Evolutionary conservation across 2,797 vertebrate genomes (phyloP).

Genomic region (Champsocephalus gunnari): DNA sequence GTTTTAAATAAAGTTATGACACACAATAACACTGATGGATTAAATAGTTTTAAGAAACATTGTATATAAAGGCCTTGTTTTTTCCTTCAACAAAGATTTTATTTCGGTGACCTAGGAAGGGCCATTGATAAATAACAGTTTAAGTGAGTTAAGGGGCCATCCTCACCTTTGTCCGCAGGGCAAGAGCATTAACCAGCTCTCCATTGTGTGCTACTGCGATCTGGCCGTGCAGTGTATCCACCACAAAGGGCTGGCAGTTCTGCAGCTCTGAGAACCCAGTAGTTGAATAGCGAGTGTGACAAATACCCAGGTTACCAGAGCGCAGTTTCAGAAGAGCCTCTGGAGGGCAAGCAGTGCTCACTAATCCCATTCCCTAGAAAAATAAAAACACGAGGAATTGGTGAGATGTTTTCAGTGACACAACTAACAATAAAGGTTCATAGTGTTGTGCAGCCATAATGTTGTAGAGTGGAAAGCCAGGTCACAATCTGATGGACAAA

Average conservation of each 20-base stretch:
- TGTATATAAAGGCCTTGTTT: too few species aligned
- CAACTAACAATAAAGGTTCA: neutral
- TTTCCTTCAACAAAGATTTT: neutral
- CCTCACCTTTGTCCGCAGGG: slow-evolving; percentile 90
- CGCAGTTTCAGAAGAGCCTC: slow-evolving; percentile 94
- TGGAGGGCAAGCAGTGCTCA: slow-evolving; percentile 91
- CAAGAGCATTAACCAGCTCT: slow-evolving; percentile 92
- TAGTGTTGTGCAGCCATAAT: neutral
- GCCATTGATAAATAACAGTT: neutral
- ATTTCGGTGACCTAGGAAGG: neutral
- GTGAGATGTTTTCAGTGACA: slow-evolving; percentile 9
- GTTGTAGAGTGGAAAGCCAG: neutral
- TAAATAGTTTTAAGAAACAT: neutral
- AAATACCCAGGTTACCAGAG: slow-evolving; percentile 94
- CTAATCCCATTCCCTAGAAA: slow-evolving; percentile 96
- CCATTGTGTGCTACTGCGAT: slow-evolving; percentile 98
- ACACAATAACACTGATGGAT: neutral
- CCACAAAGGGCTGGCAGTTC: slow-evolving; percentile 99
- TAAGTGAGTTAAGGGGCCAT: too few species aligned
- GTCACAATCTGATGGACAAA: neutral
- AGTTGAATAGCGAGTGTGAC: slow-evolving; percentile 97
- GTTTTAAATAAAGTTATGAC: neutral
- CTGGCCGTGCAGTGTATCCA: slow-evolving; percentile 96
- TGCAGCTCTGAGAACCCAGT: slow-evolving; percentile 95
- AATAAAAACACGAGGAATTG: slow-evolving; percentile 2